A percentile compares a stretch with the other conserved stretches of the same genome.
These are phyloP conservation scores for Sturnus vulgaris DNA, from an alignment of 2,113 vertebrate genomes.

Conservation along the genomic window DNA sequence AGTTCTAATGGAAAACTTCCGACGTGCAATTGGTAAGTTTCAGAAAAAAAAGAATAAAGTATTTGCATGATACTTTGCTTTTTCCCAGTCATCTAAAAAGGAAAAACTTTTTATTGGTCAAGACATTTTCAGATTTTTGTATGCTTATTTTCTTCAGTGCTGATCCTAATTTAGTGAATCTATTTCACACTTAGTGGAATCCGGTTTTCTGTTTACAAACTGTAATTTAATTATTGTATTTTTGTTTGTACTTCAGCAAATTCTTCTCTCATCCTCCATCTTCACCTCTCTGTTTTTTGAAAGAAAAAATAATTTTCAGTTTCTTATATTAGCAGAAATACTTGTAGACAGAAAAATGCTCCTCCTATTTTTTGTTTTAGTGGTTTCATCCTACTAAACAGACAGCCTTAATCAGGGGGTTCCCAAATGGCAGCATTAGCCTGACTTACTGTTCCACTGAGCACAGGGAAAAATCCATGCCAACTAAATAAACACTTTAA, in stretches of 20 bases:
- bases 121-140: background rate
- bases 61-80: background rate
- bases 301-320: background rate
- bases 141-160: background rate
- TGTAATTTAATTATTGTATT: background rate
- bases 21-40: constrained; percentile 92
- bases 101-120: background rate
- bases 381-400: background rate
- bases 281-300: background rate
- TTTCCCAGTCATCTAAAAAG: background rate
- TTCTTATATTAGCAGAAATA: background rate
- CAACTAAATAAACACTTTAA: background rate
- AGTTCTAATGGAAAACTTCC: constrained; percentile 98
- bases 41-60: background rate
- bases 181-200: background rate
- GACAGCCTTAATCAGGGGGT: background rate
- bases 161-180: background rate
- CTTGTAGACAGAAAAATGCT: background rate
- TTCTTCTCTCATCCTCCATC: background rate
- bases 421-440: background rate
- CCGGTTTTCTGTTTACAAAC: background rate
- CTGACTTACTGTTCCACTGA: background rate
- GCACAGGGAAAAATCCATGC: background rate
- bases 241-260: background rate
- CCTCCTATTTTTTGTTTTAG: background rate